Percentiles rank a stretch among this genome's conserved stretches.
These are phyloP conservation scores for Lutjanus erythropterus DNA, from an alignment of 2,113 vertebrate species.

Conservation along the genomic window DNA sequence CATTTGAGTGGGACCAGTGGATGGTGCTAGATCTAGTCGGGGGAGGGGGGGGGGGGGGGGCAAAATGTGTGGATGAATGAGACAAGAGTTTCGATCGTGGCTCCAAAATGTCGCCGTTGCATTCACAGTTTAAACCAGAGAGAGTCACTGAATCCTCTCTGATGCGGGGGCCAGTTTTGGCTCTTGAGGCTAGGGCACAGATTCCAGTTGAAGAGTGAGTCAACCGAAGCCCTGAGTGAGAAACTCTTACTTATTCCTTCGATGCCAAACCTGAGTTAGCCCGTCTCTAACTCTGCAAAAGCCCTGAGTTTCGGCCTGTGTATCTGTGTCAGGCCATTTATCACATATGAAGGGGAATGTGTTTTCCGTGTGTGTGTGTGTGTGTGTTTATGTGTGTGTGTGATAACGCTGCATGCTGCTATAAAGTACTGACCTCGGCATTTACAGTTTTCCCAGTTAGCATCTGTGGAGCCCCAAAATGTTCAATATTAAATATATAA, in stretches of 20 bases:
- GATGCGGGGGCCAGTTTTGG: slow-evolving; percentile 60
- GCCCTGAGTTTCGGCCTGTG: slow-evolving; percentile 79
- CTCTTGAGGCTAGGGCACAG: slow-evolving; percentile 70
- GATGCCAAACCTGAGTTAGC: slow-evolving; percentile 76
- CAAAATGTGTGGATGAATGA: slow-evolving; percentile 41
- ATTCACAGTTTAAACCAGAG: slow-evolving; percentile 79
- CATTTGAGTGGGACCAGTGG: slow-evolving; percentile 22
- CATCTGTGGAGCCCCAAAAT: slow-evolving; percentile 11
- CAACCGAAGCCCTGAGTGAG: slow-evolving; percentile 74
- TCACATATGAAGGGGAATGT: slow-evolving; percentile 77
- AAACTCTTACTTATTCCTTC: slow-evolving; percentile 53
- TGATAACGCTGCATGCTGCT: slow-evolving; percentile 42
- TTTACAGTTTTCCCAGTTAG: slow-evolving; percentile 25
- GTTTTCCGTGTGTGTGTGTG: slow-evolving; percentile 17
- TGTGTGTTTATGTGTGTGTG: slow-evolving; percentile 5
- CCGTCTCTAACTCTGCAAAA: slow-evolving; percentile 71
- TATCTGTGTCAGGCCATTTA: slow-evolving; percentile 43
- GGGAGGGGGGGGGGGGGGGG: slow-evolving; percentile 28
- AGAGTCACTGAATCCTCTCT: slow-evolving; percentile 39
- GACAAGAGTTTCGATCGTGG: slow-evolving; percentile 38
- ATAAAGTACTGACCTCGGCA: slow-evolving; percentile 30
- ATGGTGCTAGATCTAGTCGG: slow-evolving; percentile 6
- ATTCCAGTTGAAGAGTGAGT: slow-evolving; percentile 65
- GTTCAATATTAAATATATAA: slow-evolving; percentile 35
- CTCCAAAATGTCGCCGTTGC: slow-evolving; percentile 31